A percentile compares a stretch with the other conserved stretches of the same genome.
Evolutionary conservation across 2,797 vertebrate species (phyloP).

Genomic region (Xenops minutus): DNA sequence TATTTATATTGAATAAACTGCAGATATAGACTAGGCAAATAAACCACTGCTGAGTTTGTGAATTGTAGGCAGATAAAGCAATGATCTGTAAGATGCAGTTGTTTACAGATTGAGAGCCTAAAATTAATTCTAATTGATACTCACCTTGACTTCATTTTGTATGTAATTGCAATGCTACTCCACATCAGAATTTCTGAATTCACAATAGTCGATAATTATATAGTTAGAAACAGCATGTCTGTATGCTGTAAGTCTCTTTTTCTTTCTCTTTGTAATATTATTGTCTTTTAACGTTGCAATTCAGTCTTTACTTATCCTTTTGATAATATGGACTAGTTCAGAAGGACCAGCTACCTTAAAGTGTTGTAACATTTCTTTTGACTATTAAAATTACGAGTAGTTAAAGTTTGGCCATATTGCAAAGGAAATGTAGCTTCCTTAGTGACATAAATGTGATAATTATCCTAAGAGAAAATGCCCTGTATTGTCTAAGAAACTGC

Average conservation of each 20-base stretch:
- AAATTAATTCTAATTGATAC: constrained; percentile 51
- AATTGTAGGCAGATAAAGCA: constrained; percentile 21
- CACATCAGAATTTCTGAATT: constrained; percentile 20
- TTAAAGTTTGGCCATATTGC: not conserved
- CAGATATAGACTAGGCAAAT: not conserved
- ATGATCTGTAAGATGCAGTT: constrained; percentile 23
- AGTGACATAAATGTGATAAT: not conserved
- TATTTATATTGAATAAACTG: not conserved
- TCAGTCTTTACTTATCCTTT: not conserved
- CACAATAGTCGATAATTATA: constrained; percentile 43
- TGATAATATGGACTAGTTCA: not conserved
- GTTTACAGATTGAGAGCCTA: constrained; percentile 37
- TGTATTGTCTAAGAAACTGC: not conserved
- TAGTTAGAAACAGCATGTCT: not conserved
- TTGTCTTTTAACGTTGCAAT: not conserved
- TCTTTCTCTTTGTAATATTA: not conserved
- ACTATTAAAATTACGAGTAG: not conserved
- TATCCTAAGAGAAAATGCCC: not conserved
- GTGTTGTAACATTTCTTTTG: not conserved
- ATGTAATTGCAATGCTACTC: constrained; percentile 47
- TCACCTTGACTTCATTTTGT: constrained; percentile 65
- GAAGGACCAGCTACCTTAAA: not conserved
- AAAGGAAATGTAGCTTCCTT: not conserved
- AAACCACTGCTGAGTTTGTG: not conserved
- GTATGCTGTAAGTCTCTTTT: not conserved